Evolutionary conservation across 2,888 invertebrate species (phyloP), one percentile per base, ranked within the genome.

Genomic region (Drosophila rubida): DNA sequence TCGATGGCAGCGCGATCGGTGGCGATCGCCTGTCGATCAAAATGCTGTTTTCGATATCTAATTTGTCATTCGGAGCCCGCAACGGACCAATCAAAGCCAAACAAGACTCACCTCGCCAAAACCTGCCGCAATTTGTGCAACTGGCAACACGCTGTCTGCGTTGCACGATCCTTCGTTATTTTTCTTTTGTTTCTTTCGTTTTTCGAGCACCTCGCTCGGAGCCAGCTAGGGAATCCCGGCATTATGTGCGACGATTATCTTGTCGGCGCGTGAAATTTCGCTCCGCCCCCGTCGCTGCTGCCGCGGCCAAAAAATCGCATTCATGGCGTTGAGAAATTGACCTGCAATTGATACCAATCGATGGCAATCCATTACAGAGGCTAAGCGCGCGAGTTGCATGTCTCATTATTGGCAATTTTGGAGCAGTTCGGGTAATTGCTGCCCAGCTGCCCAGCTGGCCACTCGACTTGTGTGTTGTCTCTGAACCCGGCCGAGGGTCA

Each of bases 341-440:
- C 90, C 90, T 81, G 90, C 90, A 90, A 89, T 90, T 90, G 90
- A 90, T 90, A 87, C 89, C 89, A 87, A 88, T 89, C 85, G 86
- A 78, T 75, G 85, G 81, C 87, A 88, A 89, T 90, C 90, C 88
- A 90, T 90, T 90, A 90, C 83, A 78, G 84, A 68, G 88, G 89
- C 85, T 86, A 88, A 87, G 88, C 86, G 89, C 87, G 83, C 85
- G 72, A 85, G 87, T 88, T 89, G 88, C 90, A 90, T 90, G 90
- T 90, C 90, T 90, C 89, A 90, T 90, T 90, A 90, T 90, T 84
- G 87, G 85, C 86, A 90, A 90, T 90, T 90, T 90, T 75, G 75
- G 78, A 87, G 80, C 77, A 76, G 74, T 67, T 70, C 78, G 66
- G 53, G 87, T 79, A 85, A 85, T 85, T 87, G 84, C 68, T 54